phyloP scores from a whole-genome alignment of 1,140 invertebrate species.

The Lithobius niger region DNA sequence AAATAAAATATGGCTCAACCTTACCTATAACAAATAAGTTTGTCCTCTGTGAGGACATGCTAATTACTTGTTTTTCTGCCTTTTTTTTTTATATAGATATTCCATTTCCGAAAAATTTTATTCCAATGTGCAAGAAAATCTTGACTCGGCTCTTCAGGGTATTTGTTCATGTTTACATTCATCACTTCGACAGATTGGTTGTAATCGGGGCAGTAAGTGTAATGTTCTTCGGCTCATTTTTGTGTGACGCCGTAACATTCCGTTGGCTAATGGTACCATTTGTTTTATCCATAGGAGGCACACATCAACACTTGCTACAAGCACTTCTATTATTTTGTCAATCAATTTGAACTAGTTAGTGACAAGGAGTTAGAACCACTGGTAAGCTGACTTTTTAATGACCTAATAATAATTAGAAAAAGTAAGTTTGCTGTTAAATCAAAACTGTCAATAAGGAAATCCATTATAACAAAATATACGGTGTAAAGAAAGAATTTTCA shows the following conservation, averaged over 20 bases:
- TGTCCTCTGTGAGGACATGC: too few species aligned
- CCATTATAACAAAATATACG: too few species aligned
- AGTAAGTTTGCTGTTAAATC: too few species aligned
- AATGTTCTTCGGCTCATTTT: not conserved
- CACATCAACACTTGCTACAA: conserved; percentile 95
- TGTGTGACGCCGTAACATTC: not conserved
- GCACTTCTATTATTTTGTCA: conserved; percentile 91
- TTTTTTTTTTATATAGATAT: conserved; percentile 47
- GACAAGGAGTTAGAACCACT: conserved; percentile 78
- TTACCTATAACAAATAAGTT: too few species aligned
- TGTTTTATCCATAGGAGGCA: conserved; percentile 55
- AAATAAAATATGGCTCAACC: too few species aligned
- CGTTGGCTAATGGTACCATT: not conserved
- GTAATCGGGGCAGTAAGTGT: conserved; percentile 68
- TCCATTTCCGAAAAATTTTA: conserved; percentile 80
- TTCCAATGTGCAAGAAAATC: conserved; percentile 68
- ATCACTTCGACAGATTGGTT: conserved; percentile 84
- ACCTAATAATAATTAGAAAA: too few species aligned
- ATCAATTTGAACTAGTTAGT: conserved; percentile 73
- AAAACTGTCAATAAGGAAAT: too few species aligned
- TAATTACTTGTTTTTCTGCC: not conserved
- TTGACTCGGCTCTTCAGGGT: conserved; percentile 80
- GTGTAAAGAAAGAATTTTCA: too few species aligned
- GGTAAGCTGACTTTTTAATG: too few species aligned
- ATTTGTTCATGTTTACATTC: conserved; percentile 94